Base-by-base conservation (phyloP, 1,140 invertebrate species). In the Globodera rostochiensis region DNA sequence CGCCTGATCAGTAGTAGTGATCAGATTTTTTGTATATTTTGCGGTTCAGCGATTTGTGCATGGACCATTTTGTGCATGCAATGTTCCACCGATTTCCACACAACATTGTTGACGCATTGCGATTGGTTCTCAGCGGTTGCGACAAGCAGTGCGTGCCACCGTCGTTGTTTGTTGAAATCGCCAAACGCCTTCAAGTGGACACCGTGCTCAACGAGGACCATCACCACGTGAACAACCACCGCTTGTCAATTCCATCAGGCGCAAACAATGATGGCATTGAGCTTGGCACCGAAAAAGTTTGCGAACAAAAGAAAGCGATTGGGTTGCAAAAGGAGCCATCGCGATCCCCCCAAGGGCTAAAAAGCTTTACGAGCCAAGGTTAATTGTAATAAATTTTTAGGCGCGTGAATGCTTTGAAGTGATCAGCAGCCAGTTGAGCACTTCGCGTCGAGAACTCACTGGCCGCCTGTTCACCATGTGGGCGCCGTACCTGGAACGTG, bases 51-150 rank as follows among this genome's bases (percentile, higher is more conserved):
- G 25, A 69, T 47, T 57, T 85, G 11, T 82, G 79, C 64, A 47
- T 64, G 13, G 64, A 71, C 25, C 83, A 85, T 57, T 86, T 86
- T 77, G 73, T 77, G 19, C 73, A 81, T 47, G 67, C 76, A 25
- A 84, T 85, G 85, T 86, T 85, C 15, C 84, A 85, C 73, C 50
- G 64, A 66, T 85, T 86, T 66, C 84, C 84, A 25, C 36, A 75
- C 49, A 85, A 86, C 74, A 83, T 86, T 47, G 69, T 77, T 13
- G 47, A 74, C 64, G 84, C 84, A 36, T 79, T 85, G 45, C 73
- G 77, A 6, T 47, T 86, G 4, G 49, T 78, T 15, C 77, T 85
- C n/a, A 82, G 70, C 36, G 84, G 84, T 0, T 73, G 60, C 50
- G 85, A 86, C 73, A 80, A 82, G 15, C 69, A 84, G 53, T 53